phyloP scores from a whole-genome alignment of 2,113 vertebrate species.

The Epinephelus cyanopodus region DNA sequence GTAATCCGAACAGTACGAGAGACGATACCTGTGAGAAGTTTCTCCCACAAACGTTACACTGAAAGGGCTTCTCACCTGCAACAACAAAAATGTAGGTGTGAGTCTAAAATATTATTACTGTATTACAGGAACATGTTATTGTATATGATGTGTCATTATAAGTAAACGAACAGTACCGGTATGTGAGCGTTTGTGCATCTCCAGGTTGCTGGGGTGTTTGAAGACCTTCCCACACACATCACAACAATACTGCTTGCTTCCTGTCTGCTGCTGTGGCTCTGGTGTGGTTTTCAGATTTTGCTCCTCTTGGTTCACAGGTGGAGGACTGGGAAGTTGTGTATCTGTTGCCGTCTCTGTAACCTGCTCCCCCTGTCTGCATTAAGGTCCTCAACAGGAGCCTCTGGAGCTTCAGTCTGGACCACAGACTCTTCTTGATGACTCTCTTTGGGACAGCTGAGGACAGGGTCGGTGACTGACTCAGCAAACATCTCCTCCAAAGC shows the following conservation, averaged over 20 bases:
- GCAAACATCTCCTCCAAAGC: conserved; percentile 80
- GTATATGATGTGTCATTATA: background rate
- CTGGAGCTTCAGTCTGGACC: conserved; percentile 47
- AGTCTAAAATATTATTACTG: background rate
- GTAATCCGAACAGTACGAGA: background rate
- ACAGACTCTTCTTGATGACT: conserved; percentile 42
- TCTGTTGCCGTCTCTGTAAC: conserved; percentile 47
- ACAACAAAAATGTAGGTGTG: conserved; percentile 58
- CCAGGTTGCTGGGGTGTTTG: conserved; percentile 97
- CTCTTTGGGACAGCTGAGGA: conserved; percentile 66
- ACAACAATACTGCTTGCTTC: conserved; percentile 90
- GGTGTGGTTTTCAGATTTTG: conserved; percentile 24
- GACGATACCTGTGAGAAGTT: conserved; percentile 96
- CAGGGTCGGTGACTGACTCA: conserved; percentile 61
- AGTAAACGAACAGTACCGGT: conserved; percentile 86
- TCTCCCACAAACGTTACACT: conserved; percentile 97
- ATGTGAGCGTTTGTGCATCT: conserved; percentile 96
- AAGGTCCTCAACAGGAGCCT: conserved; percentile 30
- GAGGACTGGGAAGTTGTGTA: conserved; percentile 49
- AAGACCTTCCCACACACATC: conserved; percentile 94
- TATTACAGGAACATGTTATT: background rate
- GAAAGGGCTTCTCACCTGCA: conserved; percentile 98
- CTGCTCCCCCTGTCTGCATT: conserved; percentile 72
- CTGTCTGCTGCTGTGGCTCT: conserved; percentile 62
- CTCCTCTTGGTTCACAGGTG: conserved; percentile 62